Base-by-base conservation (phyloP, 1,140 invertebrate genomes). In the Ditylenchus dipsaci region DNA sequence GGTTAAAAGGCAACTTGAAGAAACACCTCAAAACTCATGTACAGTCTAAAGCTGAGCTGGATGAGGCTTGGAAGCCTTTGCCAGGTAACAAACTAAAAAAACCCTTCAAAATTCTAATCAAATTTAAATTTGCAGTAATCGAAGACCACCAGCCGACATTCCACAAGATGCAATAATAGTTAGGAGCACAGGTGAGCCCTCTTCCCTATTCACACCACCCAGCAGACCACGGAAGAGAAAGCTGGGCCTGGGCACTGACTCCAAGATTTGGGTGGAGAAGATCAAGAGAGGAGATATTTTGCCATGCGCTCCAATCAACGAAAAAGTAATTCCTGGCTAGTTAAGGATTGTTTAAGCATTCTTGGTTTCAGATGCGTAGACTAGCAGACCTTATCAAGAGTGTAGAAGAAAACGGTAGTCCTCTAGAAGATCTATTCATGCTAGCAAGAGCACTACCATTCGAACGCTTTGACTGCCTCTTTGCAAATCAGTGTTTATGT, bases 121-220 rank as follows among this genome's bases (percentile, higher is more conserved):
- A n/a, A 23, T 8, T 9, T 8, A 9, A 68, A 73, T 63, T 27
- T n/a, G n/a, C n/a, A 82, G 78, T 49, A 82, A 82, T 63, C 78
- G 80, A 13, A 74, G 80, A 8, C 80, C 80, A n/a, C 81, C 80
- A 0, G 76, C 79, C 15, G 81, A 81, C 23, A 78, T 82, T 58
- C 80, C 80, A 1, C 73, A 79, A 13, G 80, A 82, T 70, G 80
- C 80, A 15, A 82, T 82, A 43, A 77, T 82, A n/a, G 76, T 82
- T 38, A 63, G 81, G 8, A 67, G 76, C 29, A 63, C 69, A 21
- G 79, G 73, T 27, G 80, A 76, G 30, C 72, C 72, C 7, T 17
- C 65, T 1, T 38, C 72, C 15, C 67, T 78, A 47, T 83, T 78
- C 57, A 80, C 76, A 21, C 70, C 80, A 17, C 76, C 77, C 3